Evolutionary conservation across 2,797 vertebrate species (phyloP), one percentile per base, ranked within the genome.

Genomic region (Hoplostethus mediterraneus): DNA sequence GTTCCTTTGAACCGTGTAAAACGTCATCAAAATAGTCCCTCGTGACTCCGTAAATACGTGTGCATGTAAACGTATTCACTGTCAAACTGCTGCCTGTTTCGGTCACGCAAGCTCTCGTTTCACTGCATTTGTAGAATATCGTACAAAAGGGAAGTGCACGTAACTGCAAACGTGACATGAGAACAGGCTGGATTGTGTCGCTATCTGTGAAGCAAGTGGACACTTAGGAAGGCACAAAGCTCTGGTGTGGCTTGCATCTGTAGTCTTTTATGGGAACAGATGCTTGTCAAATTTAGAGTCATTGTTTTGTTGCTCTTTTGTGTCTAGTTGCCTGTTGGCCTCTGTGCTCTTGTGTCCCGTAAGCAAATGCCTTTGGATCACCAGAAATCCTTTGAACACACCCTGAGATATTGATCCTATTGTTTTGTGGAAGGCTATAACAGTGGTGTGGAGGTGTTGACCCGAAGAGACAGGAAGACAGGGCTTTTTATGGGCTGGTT

Each of bases 331-430:
- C 53, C 65, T 16, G 56, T 78, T 79, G 68, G 84, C 51, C 63
- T 70, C 44, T 12, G 5, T 13, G 2, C 49, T 44, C 36, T 49
- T 55, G 58, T 48, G 6, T 61, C 63, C 6, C 5, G 63, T 47
- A 33, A 83, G 67, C 76, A 81, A 79, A 79, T 25, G 56, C 53
- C 57, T 65, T 44, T 42, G 31, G 65, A 81, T 81, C 56, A 63
- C 83, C 77, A 82, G 76, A 86, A 84, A 82, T 74, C 79, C 83
- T 87, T 82, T 79, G 78, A 81, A 81, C 70, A 69, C 81, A 49
- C 82, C 76, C 77, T 42, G 52, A 65, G 51, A 63, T 90, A 89
- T 91, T 82, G 91, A 92, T 91, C 84, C 79, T 30, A 71, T 88
- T 91, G 84, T 90, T 77, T 79, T 51, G 66, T 58, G 53, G 11